Conservation (phyloP, 2,888 invertebrate species). For the Ochropacha duplaris region DNA sequence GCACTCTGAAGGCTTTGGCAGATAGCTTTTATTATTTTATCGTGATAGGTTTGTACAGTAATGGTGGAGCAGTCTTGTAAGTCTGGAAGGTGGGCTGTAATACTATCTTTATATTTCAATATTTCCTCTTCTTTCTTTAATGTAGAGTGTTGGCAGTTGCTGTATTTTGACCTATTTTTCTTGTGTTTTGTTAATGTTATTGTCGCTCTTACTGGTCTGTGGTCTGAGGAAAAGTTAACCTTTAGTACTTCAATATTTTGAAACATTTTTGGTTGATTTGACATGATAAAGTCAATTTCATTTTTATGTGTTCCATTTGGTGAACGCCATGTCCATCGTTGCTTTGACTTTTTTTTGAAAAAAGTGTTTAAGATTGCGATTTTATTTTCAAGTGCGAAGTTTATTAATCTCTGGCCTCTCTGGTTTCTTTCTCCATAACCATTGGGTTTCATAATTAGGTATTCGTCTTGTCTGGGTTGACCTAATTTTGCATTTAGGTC, state of each 20-base stretch:
- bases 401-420: constrained; percentile 24
- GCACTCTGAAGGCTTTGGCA: background rate
- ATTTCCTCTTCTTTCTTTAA: constrained; percentile 11
- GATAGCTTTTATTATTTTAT: constrained; percentile 6
- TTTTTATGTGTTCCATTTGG: constrained; percentile 22
- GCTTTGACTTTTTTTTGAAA: no score
- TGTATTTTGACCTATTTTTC: constrained; percentile 7
- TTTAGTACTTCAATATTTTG: constrained; percentile 11
- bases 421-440: constrained; percentile 24
- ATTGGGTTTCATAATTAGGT: no score
- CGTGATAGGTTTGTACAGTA: background rate
- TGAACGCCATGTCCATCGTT: constrained; percentile 7
- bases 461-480: no score
- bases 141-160: constrained; percentile 4
- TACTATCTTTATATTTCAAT: constrained; percentile 5
- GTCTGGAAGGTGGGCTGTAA: background rate
- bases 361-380: constrained; percentile 15
- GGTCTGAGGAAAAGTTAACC: constrained; percentile 17
- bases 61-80: no score
- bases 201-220: constrained; percentile 19
- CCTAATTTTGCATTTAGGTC: no score
- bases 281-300: constrained; percentile 26
- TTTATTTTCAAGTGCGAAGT: constrained; percentile 14
- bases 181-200: constrained; percentile 11
- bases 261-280: constrained; percentile 14